Base-by-base conservation (phyloP, 2,888 invertebrate genomes). In the Lepas anatifera region DNA sequence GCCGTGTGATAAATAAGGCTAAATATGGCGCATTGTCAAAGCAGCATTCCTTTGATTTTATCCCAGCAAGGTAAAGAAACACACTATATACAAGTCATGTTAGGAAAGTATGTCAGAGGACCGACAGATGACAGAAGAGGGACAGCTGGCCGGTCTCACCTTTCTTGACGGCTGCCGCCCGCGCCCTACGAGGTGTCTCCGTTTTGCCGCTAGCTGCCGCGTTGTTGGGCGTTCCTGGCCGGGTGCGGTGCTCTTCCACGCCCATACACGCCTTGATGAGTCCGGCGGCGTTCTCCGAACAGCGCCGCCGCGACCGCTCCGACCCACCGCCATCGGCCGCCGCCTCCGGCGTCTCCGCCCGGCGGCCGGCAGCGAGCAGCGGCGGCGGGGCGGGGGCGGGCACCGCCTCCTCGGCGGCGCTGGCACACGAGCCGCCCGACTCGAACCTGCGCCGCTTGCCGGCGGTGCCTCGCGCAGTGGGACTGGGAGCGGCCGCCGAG, bases 381-480 rank as follows among this genome's bases (percentile, higher is more conserved):
- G n/a, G n/a, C n/a, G n/a, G n/a, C n/a, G n/a, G n/a, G n/a, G n/a
- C n/a, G n/a, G n/a, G n/a, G 46, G 68, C 67, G 25, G 63, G 18
- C 27, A 43, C 37, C 32, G 48, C 27, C 39, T 66, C 68, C 25
- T 68, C 29, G 25, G 41, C n/a, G 39, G 58, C 52, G 29, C 68
- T 39, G 1, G 86, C 85, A 73, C 84, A 83, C 58, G 86, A 87
- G 79, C 89, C 88, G 76, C 90, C 91, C 0, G 90, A 89, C 77
- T 90, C 91, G 77, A 89, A 87, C 67, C 90, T 84, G 78, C 89
- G 89, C 71, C 92, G 84, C 78, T 91, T 90, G 68, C 75, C 71
- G 22, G 74, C 71, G n/a, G n/a, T n/a, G n/a, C n/a, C n/a, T 25
- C 71, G 68, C 16, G 70, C 73, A 46, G 69, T 70, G 37, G 58